phyloP scores from a whole-genome alignment of 1,140 invertebrate genomes.

The Eueides isabella region DNA sequence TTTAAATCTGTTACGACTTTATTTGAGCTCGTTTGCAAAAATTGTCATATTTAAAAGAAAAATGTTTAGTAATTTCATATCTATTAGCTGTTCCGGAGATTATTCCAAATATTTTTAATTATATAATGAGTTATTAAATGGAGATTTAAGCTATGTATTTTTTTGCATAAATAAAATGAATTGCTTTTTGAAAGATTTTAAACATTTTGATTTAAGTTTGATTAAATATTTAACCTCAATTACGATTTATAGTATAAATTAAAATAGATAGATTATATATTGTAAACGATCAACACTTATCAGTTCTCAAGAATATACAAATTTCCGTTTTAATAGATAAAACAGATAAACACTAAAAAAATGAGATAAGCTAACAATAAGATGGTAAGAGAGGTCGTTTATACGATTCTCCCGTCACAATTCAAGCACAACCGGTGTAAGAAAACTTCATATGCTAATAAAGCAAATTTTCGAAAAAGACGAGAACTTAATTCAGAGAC shows the following conservation, averaged over 20 bases:
- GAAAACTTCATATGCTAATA: slow-evolving; percentile 50
- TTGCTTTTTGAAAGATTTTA: too few species aligned
- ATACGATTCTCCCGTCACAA: slow-evolving; percentile 64
- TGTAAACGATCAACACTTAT: slow-evolving; percentile 47
- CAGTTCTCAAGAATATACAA: background rate
- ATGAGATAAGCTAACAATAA: slow-evolving; percentile 67
- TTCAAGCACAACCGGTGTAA: slow-evolving; percentile 48
- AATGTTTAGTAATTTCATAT: too few species aligned
- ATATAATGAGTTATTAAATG: background rate
- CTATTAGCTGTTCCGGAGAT: too few species aligned
- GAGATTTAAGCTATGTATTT: background rate
- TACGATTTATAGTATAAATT: too few species aligned
- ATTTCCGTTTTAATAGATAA: slow-evolving; percentile 25
- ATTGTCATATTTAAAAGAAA: too few species aligned
- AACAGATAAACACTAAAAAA: slow-evolving; percentile 49
- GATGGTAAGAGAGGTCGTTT: slow-evolving; percentile 74
- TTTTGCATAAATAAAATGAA: background rate
- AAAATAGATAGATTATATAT: too few species aligned
- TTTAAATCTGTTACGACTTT: too few species aligned
- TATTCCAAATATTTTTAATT: too few species aligned
- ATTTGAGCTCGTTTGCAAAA: too few species aligned
- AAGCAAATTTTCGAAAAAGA: slow-evolving; percentile 57
- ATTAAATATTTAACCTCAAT: background rate
- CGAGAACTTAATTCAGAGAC: slow-evolving; percentile 24
- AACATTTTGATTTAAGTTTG: too few species aligned